Evolutionary conservation across 2,888 invertebrate genomes (phyloP).

Genomic region (Andrena bicolor): DNA sequence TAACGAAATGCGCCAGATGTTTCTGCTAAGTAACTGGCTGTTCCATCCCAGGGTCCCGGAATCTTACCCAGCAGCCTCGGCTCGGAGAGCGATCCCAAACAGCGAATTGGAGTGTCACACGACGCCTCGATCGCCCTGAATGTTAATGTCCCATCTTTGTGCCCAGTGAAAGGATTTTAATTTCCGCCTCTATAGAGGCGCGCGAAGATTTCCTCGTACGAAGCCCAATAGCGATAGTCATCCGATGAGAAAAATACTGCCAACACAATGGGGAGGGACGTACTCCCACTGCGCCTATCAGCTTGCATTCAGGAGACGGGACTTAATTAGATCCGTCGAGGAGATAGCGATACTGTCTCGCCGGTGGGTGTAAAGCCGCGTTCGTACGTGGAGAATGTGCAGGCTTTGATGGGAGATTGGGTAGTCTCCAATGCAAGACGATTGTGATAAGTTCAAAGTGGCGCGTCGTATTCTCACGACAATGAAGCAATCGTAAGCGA

Average conservation of each 20-base stretch:
- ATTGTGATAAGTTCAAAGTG: no score
- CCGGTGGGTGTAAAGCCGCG: constrained; percentile 27
- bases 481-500: no score
- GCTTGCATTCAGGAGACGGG: constrained; percentile 37
- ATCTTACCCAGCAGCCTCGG: background rate
- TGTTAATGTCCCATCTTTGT: background rate
- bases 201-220: constrained; percentile 3
- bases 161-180: constrained; percentile 45
- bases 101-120: constrained; percentile 20
- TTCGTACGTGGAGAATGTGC: background rate
- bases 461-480: no score
- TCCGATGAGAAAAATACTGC: constrained; percentile 46
- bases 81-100: constrained; percentile 8
- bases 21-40: background rate
- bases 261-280: constrained; percentile 46
- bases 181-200: constrained; percentile 23
- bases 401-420: background rate
- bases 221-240: constrained; percentile 30
- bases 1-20: constrained; percentile 38
- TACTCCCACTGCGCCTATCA: constrained; percentile 52
- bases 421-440: background rate
- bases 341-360: constrained; percentile 39
- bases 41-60: background rate
- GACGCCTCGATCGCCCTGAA: constrained; percentile 10
- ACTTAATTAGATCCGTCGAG: constrained; percentile 50